Conservation (phyloP, 1,140 invertebrate species). For the Drosophila neocordata region DNA sequence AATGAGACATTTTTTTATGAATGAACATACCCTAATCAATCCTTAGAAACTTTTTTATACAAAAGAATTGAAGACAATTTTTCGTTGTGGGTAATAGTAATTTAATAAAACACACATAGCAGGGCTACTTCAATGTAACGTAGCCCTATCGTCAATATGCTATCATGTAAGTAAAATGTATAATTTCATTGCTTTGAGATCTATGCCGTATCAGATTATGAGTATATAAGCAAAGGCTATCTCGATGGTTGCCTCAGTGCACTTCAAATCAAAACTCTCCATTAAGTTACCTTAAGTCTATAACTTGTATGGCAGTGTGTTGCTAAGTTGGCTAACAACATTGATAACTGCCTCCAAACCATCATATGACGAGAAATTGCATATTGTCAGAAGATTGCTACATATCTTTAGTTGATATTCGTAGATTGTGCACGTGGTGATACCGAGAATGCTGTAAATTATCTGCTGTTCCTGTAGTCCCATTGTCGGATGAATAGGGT, state of each 20-base stretch:
- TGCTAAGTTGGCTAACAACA: slow-evolving; percentile 50
- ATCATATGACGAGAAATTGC: slow-evolving; percentile 33
- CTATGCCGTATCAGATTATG: slow-evolving; percentile 16
- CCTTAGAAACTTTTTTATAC: background rate
- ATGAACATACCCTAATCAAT: too few species aligned
- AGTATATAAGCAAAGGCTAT: slow-evolving; percentile 14
- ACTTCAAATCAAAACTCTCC: slow-evolving; percentile 24
- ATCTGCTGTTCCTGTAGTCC: slow-evolving; percentile 21
- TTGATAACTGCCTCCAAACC: slow-evolving; percentile 30
- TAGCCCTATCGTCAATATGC: background rate
- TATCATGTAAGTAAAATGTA: slow-evolving; percentile 24
- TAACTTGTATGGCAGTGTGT: slow-evolving; percentile 63
- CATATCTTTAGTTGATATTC: slow-evolving; percentile 43
- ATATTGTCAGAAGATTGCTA: slow-evolving; percentile 50
- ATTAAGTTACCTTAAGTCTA: slow-evolving; percentile 39
- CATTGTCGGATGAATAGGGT: slow-evolving; percentile 25
- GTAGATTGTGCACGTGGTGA: slow-evolving; percentile 31
- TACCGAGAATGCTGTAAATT: slow-evolving; percentile 6
- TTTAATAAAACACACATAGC: background rate
- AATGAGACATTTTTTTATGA: too few species aligned
- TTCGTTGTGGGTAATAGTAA: slow-evolving; percentile 1
- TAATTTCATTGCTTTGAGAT: slow-evolving; percentile 33
- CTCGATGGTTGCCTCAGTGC: slow-evolving; percentile 2
- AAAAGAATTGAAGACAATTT: background rate
- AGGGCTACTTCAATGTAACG: background rate